Base-by-base conservation (phyloP, 1,140 invertebrate species). In the Diploscapter pachys region DNA sequence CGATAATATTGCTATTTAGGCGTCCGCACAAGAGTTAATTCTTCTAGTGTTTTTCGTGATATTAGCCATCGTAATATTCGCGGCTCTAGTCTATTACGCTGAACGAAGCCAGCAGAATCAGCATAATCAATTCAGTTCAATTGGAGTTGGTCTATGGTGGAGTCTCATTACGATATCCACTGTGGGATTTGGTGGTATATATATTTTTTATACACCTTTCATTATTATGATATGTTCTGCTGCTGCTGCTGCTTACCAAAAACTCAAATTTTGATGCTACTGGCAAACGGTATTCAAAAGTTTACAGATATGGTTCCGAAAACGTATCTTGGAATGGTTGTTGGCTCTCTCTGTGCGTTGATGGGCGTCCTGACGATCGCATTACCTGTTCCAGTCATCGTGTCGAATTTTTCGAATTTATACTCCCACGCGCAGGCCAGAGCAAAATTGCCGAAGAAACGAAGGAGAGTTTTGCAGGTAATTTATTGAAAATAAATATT, bases 21-120 rank as follows among this genome's bases (percentile, higher is more conserved):
- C 81, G 2, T 96, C 93, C 61, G 95, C 95, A 8, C 98, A 98
- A 88, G 96, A 99, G 88, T 89, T 99, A 79, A 93, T 94, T 69
- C 86, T 96, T 4, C 88, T 96, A 52, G 92, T 95, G 55, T 96
- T 95, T 88, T 95, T 96, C 87, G 89, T 96, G 8, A 90, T 94
- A 3, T 89, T 93, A 91, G 94, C 70, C 83, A 96, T 98, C 85
- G 93, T 97, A 72, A 95, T 98, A 86, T 98, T 98, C 87, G 94
- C 94, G 79, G 74, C 74, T 48, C 55, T 81, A 93, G 93, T 98
- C 72, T 98, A 97, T 86, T 98, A 97, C 87, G 95, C 95, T 55
- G 95, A 98, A 87, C 90, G 95, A 77, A 93, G 95, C 67, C 86
- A 86, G 50, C 68, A 73, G 11, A 84, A 84, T 71, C 90, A 80